These are phyloP conservation scores for Tinamus guttatus DNA, from an alignment of 2,113 vertebrate genomes.

Conservation along the genomic window DNA sequence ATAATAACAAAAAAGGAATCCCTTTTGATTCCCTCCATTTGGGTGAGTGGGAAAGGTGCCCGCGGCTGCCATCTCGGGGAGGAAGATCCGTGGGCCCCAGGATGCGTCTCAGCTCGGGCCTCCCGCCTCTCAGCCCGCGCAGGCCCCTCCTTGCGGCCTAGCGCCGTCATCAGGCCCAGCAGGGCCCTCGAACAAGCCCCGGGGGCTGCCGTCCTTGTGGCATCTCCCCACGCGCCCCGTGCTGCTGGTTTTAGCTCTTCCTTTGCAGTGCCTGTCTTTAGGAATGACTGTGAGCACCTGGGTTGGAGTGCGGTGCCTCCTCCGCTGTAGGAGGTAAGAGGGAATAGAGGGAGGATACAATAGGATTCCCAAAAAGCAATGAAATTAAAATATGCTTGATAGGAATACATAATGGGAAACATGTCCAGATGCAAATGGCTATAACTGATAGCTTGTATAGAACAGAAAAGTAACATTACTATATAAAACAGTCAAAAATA, in stretches of 20 bases:
- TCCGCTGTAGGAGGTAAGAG: neutral
- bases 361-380: fast-evolving
- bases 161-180: neutral
- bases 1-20: neutral
- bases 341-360: neutral
- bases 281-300: fast-evolving
- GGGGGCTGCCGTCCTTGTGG: neutral
- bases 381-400: neutral
- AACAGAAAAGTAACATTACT: neutral
- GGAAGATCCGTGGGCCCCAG: neutral
- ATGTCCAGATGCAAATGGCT: neutral
- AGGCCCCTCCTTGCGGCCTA: neutral
- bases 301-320: neutral
- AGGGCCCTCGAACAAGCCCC: neutral
- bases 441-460: neutral
- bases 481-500: neutral
- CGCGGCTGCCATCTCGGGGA: neutral
- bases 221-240: fast-evolving
- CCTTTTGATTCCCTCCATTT: neutral
- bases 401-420: neutral
- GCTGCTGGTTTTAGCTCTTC: neutral
- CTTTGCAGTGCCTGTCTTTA: neutral
- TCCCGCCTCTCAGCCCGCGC: neutral
- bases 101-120: neutral
- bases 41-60: neutral